Conservation (phyloP, 2,888 invertebrate species). For the Sepiola atlantica region DNA sequence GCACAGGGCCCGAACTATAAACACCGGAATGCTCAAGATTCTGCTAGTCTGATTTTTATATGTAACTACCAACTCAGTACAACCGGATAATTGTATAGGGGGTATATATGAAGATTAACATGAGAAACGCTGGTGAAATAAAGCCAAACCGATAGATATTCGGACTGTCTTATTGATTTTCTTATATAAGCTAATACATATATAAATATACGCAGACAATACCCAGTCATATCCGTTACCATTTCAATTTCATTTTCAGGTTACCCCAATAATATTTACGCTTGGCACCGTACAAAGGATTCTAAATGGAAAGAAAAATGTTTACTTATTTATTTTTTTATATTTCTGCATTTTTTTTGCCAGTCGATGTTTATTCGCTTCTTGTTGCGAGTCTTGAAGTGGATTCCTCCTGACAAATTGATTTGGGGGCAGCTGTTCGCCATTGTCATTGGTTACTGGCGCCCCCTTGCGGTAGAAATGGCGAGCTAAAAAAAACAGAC, state of each 20-base stretch:
- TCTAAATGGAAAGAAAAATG: not conserved
- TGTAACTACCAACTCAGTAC: no score
- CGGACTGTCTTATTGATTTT: no score
- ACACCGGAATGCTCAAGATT: no score
- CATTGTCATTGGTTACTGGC: conserved; percentile 15
- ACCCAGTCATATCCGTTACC: not conserved
- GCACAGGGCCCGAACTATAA: no score
- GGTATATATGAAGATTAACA: no score
- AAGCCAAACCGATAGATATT: no score
- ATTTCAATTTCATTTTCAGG: not conserved
- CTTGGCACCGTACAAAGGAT: not conserved
- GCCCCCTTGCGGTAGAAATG: not conserved
- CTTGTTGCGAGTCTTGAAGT: not conserved
- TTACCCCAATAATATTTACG: not conserved
- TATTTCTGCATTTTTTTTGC: not conserved
- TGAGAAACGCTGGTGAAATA: no score
- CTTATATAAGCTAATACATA: not conserved
- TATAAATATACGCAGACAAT: not conserved
- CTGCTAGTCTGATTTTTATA: no score
- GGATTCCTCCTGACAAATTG: conserved; percentile 32
- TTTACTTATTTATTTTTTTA: not conserved
- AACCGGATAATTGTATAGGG: no score
- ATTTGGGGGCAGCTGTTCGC: conserved; percentile 32
- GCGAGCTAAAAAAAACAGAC: not conserved
- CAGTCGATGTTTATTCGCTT: not conserved